Conservation (phyloP, 1,140 invertebrate species). For the Heterodera schachtii region DNA sequence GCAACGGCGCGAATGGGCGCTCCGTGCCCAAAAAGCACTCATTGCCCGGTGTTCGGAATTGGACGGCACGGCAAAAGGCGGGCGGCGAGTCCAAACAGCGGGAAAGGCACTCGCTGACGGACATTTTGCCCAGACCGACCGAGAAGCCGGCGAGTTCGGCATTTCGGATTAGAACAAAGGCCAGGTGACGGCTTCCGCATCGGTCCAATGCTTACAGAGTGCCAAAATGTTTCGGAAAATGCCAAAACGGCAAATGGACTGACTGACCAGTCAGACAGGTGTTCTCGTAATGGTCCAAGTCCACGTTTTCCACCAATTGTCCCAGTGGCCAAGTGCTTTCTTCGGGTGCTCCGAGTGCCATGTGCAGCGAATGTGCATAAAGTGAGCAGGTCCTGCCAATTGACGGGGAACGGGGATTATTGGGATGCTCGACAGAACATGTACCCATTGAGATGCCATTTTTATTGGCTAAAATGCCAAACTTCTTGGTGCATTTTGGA, state of each 20-base stretch:
- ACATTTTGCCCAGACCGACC: constrained; percentile 10
- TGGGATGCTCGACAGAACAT: not conserved
- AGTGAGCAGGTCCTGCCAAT: constrained; percentile 10
- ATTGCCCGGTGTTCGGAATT: constrained; percentile 35
- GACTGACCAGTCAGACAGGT: constrained; percentile 41
- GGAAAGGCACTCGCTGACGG: constrained; percentile 27
- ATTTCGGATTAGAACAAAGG: constrained; percentile 50
- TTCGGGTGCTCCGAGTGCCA: not conserved
- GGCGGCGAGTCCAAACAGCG: constrained; percentile 38
- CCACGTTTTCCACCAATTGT: constrained; percentile 23
- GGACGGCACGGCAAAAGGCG: constrained; percentile 48
- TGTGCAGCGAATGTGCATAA: not conserved
- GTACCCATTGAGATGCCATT: too few species aligned
- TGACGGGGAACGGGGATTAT: too few species aligned
- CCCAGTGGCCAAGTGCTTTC: constrained; percentile 7
- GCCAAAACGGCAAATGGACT: too few species aligned
- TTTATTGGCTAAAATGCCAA: too few species aligned
- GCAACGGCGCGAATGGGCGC: constrained; percentile 8
- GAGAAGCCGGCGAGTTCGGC: constrained; percentile 24
- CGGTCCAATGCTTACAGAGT: constrained; percentile 24
- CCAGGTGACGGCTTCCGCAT: constrained; percentile 35
- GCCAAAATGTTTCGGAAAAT: too few species aligned
- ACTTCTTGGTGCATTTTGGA: too few species aligned
- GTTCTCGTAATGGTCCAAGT: constrained; percentile 48
- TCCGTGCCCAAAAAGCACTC: constrained; percentile 49